phyloP scores from a whole-genome alignment of 2,888 invertebrate genomes.

The Erpobdella octoculata region DNA sequence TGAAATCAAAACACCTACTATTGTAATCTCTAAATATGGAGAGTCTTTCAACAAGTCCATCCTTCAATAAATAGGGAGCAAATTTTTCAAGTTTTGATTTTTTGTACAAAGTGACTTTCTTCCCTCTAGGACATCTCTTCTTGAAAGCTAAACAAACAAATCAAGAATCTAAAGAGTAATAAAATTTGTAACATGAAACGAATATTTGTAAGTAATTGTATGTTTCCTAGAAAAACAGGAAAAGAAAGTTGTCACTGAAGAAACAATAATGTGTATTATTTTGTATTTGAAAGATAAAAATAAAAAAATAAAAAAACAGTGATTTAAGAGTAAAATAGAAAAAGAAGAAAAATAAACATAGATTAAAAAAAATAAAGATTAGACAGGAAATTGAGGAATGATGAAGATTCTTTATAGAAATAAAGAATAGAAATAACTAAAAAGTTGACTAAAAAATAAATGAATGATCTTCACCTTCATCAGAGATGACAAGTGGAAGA shows the following conservation, averaged over 20 bases:
- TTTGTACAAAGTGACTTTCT: slow-evolving; percentile 62
- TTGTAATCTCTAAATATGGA: slow-evolving; percentile 49
- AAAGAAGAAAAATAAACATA: too few species aligned
- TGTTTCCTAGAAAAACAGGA: too few species aligned
- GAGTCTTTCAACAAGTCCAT: slow-evolving; percentile 61
- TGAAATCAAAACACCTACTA: too few species aligned
- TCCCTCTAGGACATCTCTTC: slow-evolving; percentile 64
- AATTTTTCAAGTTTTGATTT: slow-evolving; percentile 68
- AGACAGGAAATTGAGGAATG: too few species aligned
- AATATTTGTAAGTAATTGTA: neutral
- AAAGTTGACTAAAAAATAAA: neutral
- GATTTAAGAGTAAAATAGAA: too few species aligned
- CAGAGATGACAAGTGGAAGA: slow-evolving; percentile 5
- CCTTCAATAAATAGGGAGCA: slow-evolving; percentile 66
- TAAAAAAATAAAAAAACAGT: too few species aligned
- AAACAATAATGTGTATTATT: too few species aligned
- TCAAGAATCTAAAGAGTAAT: slow-evolving; percentile 42
- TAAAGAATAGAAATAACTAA: neutral
- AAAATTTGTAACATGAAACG: neutral
- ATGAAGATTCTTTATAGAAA: too few species aligned
- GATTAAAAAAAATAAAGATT: too few species aligned
- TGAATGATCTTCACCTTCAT: slow-evolving; percentile 3
- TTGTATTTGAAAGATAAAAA: too few species aligned
- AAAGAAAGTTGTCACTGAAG: too few species aligned
- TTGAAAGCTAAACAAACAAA: slow-evolving; percentile 42